Percentiles rank a stretch among this genome's conserved stretches.
Evolutionary conservation across 2,888 invertebrate species (phyloP).

Genomic region (Nasonia oneida): DNA sequence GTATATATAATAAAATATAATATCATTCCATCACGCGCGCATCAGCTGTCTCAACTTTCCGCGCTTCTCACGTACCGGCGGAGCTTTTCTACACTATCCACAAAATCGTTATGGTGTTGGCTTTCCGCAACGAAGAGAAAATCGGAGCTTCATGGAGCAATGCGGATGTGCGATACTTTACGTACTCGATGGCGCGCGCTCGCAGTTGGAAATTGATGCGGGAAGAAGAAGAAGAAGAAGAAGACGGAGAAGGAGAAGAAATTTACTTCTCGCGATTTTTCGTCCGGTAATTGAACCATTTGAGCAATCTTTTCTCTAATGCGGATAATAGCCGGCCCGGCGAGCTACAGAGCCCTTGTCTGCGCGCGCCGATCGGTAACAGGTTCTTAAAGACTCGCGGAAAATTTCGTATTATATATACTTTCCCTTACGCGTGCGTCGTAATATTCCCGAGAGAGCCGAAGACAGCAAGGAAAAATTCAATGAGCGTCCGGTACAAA

Average conservation of each 20-base stretch:
- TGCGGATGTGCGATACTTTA: slow-evolving; percentile 41
- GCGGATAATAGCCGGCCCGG: slow-evolving; percentile 20
- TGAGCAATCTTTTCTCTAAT: slow-evolving; percentile 40
- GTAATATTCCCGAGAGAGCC: background rate
- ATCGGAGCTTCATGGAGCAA: slow-evolving; percentile 41
- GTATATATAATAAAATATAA: no score
- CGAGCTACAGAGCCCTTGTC: background rate
- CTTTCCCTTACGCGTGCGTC: background rate
- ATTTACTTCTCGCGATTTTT: slow-evolving; percentile 47
- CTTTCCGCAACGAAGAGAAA: slow-evolving; percentile 37
- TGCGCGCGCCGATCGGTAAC: slow-evolving; percentile 5
- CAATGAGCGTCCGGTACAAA: no score
- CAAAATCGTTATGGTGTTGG: slow-evolving; percentile 26
- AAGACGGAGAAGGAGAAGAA: background rate
- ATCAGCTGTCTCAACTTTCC: background rate
- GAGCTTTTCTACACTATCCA: background rate
- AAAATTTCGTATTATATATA: background rate
- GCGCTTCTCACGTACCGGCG: slow-evolving; percentile 8
- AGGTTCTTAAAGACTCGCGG: slow-evolving; percentile 16
- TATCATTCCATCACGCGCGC: background rate
- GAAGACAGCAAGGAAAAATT: no score
- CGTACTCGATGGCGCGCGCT: slow-evolving; percentile 25
- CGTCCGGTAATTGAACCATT: slow-evolving; percentile 50
- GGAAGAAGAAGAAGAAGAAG: background rate
- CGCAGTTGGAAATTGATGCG: slow-evolving; percentile 26